Evolutionary conservation across 1,140 invertebrate species (phyloP).

Genomic region (Euwallacea fornicatus): DNA sequence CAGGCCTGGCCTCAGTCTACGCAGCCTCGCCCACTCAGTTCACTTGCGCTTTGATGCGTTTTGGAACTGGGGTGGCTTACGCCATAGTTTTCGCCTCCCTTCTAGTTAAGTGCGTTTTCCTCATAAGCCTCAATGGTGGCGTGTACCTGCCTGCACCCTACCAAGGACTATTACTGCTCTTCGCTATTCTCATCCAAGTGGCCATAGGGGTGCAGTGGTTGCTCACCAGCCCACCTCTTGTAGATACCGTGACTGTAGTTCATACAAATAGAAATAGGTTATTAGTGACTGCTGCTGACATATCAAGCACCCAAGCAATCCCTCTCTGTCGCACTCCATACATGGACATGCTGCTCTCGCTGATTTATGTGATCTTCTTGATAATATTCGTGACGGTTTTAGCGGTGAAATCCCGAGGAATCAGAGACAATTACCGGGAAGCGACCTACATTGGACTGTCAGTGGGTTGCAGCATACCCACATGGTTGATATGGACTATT

Average conservation of each 20-base stretch:
- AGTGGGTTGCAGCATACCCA: conserved; percentile 77
- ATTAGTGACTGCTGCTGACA: conserved; percentile 52
- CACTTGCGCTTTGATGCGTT: conserved; percentile 80
- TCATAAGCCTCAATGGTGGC: conserved; percentile 86
- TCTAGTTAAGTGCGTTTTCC: conserved; percentile 91
- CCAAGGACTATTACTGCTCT: conserved; percentile 85
- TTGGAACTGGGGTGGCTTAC: conserved; percentile 84
- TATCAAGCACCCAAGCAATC: conserved; percentile 49
- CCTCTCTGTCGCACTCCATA: conserved; percentile 66
- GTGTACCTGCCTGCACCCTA: conserved; percentile 93
- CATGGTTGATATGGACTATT: conserved; percentile 84
- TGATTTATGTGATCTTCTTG: conserved; percentile 81
- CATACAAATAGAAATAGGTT: conserved; percentile 49
- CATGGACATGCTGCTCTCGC: conserved; percentile 72
- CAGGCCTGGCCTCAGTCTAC: conserved; percentile 76
- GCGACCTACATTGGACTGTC: conserved; percentile 86
- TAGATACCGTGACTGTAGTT: conserved; percentile 56
- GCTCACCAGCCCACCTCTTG: conserved; percentile 68
- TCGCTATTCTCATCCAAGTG: conserved; percentile 86
- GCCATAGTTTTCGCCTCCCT: conserved; percentile 89
- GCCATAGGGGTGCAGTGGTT: conserved; percentile 88
- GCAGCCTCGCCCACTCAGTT: conserved; percentile 76
- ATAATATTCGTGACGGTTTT: conserved; percentile 82
- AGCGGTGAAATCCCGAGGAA: conserved; percentile 80
- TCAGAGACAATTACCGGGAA: conserved; percentile 91